phyloP scores from a whole-genome alignment of 1,140 invertebrate genomes.

The Cherax destructor region DNA sequence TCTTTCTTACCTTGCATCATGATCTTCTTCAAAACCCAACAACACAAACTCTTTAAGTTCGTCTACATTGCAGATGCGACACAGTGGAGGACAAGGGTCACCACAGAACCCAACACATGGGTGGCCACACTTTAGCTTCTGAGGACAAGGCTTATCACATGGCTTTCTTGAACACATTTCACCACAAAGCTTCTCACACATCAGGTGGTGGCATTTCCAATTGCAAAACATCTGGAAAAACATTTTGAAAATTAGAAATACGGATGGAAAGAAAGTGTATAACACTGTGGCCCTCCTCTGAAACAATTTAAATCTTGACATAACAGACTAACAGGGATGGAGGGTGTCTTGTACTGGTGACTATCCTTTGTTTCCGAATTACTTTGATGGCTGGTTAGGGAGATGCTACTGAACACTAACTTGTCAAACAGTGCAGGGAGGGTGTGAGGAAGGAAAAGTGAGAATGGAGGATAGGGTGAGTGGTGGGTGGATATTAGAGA shows the following conservation, averaged over 20 bases:
- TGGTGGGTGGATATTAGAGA: no score
- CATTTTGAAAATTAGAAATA: not conserved
- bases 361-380: no score
- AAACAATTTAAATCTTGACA: no score
- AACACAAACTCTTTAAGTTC: conserved; percentile 78
- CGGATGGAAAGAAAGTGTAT: no score
- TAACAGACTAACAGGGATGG: no score
- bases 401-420: no score
- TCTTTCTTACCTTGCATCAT: conserved; percentile 46
- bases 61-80: conserved; percentile 76
- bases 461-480: no score
- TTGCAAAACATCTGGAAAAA: conserved; percentile 11
- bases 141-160: conserved; percentile 78
- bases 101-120: conserved; percentile 83
- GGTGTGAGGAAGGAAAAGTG: no score
- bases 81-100: conserved; percentile 79
- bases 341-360: no score
- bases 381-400: no score
- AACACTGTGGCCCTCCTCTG: no score
- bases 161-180: conserved; percentile 77
- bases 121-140: conserved; percentile 79
- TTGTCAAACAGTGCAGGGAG: no score
- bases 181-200: conserved; percentile 80
- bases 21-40: conserved; percentile 76
- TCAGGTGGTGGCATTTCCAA: conserved; percentile 78